These are phyloP conservation scores for Eolophus roseicapilla DNA, from an alignment of 2,113 vertebrate genomes.

Conservation along the genomic window DNA sequence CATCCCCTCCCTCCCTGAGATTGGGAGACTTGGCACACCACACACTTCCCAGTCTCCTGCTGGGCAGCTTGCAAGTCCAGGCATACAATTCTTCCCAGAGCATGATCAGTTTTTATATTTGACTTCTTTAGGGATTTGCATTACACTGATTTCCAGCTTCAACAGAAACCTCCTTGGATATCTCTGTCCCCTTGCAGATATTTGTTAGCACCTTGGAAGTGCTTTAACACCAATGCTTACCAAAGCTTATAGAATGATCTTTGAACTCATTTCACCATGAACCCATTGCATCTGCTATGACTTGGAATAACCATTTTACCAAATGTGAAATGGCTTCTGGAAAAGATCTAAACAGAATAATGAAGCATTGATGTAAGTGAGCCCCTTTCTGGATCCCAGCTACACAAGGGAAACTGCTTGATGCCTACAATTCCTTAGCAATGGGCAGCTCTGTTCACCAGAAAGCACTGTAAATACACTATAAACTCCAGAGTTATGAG, in stretches of 20 bases:
- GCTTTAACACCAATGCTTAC: background rate
- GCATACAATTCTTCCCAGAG: background rate
- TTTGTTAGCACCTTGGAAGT: background rate
- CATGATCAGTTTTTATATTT: background rate
- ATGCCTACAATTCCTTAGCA: background rate
- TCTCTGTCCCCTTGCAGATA: background rate
- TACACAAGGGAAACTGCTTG: background rate
- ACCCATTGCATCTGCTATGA: background rate
- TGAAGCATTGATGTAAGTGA: background rate
- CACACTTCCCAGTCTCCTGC: background rate
- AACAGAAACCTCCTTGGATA: background rate
- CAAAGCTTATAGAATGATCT: background rate
- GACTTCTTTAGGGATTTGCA: background rate
- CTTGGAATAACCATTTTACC: background rate
- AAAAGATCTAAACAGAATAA: background rate
- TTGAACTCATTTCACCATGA: background rate
- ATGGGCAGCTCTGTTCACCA: background rate
- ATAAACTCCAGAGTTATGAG: background rate
- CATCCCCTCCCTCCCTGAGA: background rate
- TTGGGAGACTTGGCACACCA: fast-evolving
- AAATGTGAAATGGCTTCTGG: background rate
- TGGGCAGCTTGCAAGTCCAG: background rate
- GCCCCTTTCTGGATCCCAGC: background rate
- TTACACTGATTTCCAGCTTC: background rate
- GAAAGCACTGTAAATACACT: background rate